Evolutionary conservation across 2,888 invertebrate genomes (phyloP), one percentile per base, ranked within the genome.

Genomic region (Unio delphinus): DNA sequence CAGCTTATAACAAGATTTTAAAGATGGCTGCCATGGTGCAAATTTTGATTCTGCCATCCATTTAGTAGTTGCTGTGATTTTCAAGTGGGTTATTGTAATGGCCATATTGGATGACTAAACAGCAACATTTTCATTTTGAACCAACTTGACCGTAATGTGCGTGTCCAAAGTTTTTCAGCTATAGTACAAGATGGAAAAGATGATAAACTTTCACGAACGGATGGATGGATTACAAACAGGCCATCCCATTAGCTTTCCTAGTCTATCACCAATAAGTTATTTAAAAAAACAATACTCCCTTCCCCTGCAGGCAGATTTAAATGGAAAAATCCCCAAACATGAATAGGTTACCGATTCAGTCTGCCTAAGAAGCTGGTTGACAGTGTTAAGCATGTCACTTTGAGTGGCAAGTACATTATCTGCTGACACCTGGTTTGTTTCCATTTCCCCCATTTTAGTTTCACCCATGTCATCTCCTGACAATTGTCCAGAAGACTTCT

Each of bases 351-450:
- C 88, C 79, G 86, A 81, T 69, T 88, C 86, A 18, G 89, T 85
- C 71, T 89, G 88, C 67, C 88, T 87, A 45, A 89, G 76, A 20
- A 89, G 76, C 68, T 87, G 85, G 23, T 87, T 86, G 45, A 89
- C 88, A 15, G 89, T 87, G 69, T 86, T 87, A 67, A 89, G 73
- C 80, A 89, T 87, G 58, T 87, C 87, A 68, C 82, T 86, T 79
- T 87, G 86, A 67, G 84, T 82, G 11, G 83, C 80, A 55, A 83
- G 72, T 67, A 83, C 79, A 64, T 73, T 82, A 61, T 82, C 80
- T 28, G 80, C 79, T 7, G 77, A 69, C 18, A 72, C 70, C 55
- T 71, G 73, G 55, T 61, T 72, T 55, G 70, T 54, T 74, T 72
- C 6, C 64, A 56, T 55, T 54, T 61, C 60, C 17, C n/a, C n/a